Evolutionary conservation across 1,140 invertebrate species (phyloP), one percentile per base, ranked within the genome.

Genomic region (Yoshiicerus persimilis): DNA sequence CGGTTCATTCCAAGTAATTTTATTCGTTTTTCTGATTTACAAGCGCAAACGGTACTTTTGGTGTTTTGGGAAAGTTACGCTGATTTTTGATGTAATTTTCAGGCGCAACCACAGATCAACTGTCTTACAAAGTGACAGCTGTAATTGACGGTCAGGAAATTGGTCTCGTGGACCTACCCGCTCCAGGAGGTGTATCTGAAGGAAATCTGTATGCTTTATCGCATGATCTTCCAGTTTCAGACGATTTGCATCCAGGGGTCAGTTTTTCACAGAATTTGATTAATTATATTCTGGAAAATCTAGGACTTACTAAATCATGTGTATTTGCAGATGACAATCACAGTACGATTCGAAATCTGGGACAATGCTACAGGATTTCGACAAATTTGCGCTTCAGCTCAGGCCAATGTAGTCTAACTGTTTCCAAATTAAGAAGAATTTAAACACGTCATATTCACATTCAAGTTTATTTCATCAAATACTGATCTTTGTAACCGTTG

Each of bases 261-360:
- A 32, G 38, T 13, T 25, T 23, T 36, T 38, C 20, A 4, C n/a
- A n/a, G n/a, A n/a, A n/a, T 11, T 13, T 6, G 4, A 5, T 75
- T 75, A 11, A 13, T 66, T 11, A 77, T 77, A 30, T 77, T 32
- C 9, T 77, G 25, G 11, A 27, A 62, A 62, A 62, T 41, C 13
- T 13, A 41, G 13, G 39, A 41, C 6, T 41, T 41, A 41, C 39
- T 41, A 8, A 8, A 8, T 41, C 20, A 47, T 47, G 23, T 70
- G 66, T 70, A 38, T 36, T 47, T 84, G 13, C 8, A 84, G 83
- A 84, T 84, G 38, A 84, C 47, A 16, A 84, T 84, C 38, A 84
- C 83, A 6, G 83, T 84, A 2, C 27, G 38, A 34, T 84, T 84
- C n/a, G 83, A 84, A 84, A 84, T 84, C 16, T 84, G 83, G 83